phyloP scores from a whole-genome alignment of 2,113 vertebrate species.

The Rhegmatorhina hoffmannsi region DNA sequence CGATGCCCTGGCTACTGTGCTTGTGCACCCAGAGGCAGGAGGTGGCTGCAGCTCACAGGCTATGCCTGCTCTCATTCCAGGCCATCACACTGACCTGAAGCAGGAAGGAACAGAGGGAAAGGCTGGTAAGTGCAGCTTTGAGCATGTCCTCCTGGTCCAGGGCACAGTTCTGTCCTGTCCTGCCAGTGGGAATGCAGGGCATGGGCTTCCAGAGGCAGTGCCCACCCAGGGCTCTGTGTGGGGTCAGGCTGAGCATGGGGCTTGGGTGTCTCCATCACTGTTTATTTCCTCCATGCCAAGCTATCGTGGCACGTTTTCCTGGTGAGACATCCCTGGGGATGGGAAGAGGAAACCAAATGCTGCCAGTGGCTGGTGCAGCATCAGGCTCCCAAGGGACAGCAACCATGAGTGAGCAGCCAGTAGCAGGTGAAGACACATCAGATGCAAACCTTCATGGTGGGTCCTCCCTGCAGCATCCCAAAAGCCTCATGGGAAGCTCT shows the following conservation, averaged over 20 bases:
- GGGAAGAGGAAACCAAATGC: neutral
- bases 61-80: neutral
- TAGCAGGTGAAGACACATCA: neutral
- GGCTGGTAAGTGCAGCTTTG: neutral
- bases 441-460: neutral
- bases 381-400: neutral
- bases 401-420: neutral
- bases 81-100: neutral
- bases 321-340: accelerated
- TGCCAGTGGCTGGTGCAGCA: neutral
- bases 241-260: accelerated
- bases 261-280: neutral
- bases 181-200: accelerated
- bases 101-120: neutral
- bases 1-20: accelerated
- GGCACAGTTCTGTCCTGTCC: neutral
- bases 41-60: neutral
- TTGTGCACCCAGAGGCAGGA: neutral
- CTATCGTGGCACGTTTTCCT: neutral
- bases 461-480: neutral
- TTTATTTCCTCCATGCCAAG: neutral
- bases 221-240: neutral
- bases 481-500: neutral
- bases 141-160: neutral
- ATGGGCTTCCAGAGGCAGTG: accelerated